Evolutionary conservation across 1,140 invertebrate species (phyloP).

Genomic region (Carposina sasakii): DNA sequence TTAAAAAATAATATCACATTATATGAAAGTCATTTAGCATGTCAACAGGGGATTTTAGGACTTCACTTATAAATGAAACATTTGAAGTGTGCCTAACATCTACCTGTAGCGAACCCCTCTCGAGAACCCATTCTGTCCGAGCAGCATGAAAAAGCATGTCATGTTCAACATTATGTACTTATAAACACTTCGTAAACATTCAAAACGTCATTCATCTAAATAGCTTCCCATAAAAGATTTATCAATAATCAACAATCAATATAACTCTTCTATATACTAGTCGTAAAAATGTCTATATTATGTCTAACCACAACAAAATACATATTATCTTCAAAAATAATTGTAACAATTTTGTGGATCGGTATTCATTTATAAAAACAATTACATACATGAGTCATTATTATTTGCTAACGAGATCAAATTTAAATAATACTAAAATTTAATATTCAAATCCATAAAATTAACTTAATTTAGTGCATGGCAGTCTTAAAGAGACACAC

Average conservation of each 20-base stretch:
- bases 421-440: no score
- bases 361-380: no score
- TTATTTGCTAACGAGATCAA: no score
- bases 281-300: constrained; percentile 22
- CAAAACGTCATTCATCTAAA: constrained; percentile 38
- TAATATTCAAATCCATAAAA: no score
- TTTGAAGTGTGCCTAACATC: constrained; percentile 24
- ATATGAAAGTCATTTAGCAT: constrained; percentile 32
- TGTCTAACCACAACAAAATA: no score
- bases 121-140: constrained; percentile 59
- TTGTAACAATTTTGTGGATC: constrained; percentile 15
- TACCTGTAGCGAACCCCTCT: constrained; percentile 64
- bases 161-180: constrained; percentile 26
- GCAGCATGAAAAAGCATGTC: constrained; percentile 54
- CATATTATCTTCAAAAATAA: constrained; percentile 22
- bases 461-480: no score
- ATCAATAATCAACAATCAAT: constrained; percentile 46
- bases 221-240: constrained; percentile 34
- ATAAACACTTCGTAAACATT: constrained; percentile 47
- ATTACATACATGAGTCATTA: no score
- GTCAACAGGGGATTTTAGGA: constrained; percentile 29
- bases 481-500: constrained; percentile 42
- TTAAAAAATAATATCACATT: constrained; percentile 45
- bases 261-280: constrained; percentile 28
- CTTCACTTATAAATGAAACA: constrained; percentile 17